Base-by-base conservation (phyloP, 2,888 invertebrate species). In the Limnephilus lunatus region DNA sequence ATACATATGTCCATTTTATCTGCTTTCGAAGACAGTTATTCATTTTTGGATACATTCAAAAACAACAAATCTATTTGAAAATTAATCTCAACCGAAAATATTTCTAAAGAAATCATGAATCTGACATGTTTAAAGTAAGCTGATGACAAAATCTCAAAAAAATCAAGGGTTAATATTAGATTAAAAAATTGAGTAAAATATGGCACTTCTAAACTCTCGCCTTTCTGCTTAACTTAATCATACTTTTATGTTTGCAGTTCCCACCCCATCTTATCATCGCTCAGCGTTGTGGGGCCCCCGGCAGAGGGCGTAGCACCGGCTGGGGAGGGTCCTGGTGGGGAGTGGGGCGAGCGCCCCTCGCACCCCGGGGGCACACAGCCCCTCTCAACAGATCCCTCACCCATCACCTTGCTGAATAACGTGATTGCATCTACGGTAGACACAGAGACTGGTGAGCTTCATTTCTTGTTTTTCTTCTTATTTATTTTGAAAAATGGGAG, bases 281-380 rank as follows among this genome's bases (percentile, higher is more conserved):
- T 95, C 92, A 91, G 90, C 35, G 86, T 91, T n/a, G 92, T 91
- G 19, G 93, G 93, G n/a, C 81, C 90, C 3, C 91, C 90, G 14
- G 68, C 91, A 9, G n/a, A 88, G 2, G 81, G 35, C 39, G 7
- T 32, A 9, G 48, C 86, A 1, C 48, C 83, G 15, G 31, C n/a
- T 9, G 85, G 85, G 85, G 35, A 32, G 39, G 39, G 44, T 11
- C 3, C 80, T 31, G 53, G 85, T 81, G 39, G 68, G 15, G 81
- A 86, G 0, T 92, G 88, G 95, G 94, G 31, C 95, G 90, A 90
- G 68, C 90, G 81, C 44, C 44, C 88, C 35, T 81, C 81, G 94
- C 53, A 87, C 53, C 90, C 53, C 94, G 95, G 30, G 93, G 94
- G 82, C 96, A 95, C 93, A 95, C 96, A 90, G 95, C 96, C 93